Percentiles rank a stretch among this genome's conserved stretches.
These are phyloP conservation scores for Anas flavirostris DNA, from an alignment of 2,797 vertebrate species.

Conservation along the genomic window DNA sequence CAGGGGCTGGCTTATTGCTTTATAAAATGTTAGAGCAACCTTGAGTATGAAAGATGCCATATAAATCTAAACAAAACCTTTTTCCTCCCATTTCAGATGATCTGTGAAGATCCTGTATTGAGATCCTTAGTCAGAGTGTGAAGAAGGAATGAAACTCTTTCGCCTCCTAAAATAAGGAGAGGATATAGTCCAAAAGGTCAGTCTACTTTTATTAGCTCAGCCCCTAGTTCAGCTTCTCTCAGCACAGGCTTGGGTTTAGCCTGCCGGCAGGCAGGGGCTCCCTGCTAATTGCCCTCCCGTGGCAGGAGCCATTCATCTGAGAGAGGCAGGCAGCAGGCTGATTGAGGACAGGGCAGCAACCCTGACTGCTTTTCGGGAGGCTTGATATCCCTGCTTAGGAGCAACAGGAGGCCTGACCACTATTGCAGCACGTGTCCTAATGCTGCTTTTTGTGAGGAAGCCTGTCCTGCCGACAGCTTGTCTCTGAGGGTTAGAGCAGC, in stretches of 20 bases:
- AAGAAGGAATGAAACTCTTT: not conserved
- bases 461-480: not conserved
- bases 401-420: not conserved
- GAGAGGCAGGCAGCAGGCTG: not conserved
- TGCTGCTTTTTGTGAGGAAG: not conserved
- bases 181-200: fast-evolving
- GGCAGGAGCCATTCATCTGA: not conserved
- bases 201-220: fast-evolving
- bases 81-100: not conserved
- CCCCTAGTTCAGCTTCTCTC: not conserved
- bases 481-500: not conserved
- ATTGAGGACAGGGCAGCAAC: not conserved
- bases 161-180: not conserved
- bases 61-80: not conserved
- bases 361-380: not conserved
- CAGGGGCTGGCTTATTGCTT: not conserved
- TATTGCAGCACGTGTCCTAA: not conserved
- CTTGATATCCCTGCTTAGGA: not conserved
- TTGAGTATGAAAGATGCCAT: not conserved
- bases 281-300: fast-evolving
- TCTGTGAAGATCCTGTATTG: not conserved
- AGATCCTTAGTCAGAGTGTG: not conserved
- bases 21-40: not conserved
- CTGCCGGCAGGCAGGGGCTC: fast-evolving
- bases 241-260: fast-evolving